phyloP scores from a whole-genome alignment of 37 sponge, comb jelly and placozoan species.

The Hexactinellida sp. region DNA sequence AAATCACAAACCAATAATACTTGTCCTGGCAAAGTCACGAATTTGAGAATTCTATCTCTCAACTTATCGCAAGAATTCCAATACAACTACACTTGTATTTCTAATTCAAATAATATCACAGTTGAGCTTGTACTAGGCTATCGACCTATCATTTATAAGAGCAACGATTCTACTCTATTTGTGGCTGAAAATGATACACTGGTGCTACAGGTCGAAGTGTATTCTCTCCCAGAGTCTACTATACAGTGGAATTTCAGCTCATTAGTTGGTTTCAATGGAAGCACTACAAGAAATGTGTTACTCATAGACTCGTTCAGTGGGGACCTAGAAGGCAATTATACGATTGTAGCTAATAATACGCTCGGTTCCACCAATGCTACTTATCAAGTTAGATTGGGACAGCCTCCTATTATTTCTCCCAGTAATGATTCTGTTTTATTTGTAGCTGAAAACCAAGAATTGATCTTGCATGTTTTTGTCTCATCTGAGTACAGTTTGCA shows the following conservation, averaged over 20 bases:
- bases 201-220: neutral
- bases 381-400: no score
- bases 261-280: neutral
- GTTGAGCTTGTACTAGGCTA: neutral
- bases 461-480: no score
- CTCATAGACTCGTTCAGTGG: neutral
- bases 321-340: neutral
- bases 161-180: neutral
- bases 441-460: no score
- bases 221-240: neutral
- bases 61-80: neutral
- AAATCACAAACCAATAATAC: no score
- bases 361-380: no score
- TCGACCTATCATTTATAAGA: neutral
- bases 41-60: neutral
- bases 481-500: neutral
- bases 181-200: neutral
- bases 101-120: neutral
- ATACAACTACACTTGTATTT: neutral
- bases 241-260: neutral
- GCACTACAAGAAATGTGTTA: neutral
- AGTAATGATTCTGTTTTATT: no score
- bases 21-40: neutral
- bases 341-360: neutral
- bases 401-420: no score